Evolutionary conservation across 2,797 vertebrate genomes (phyloP).

Genomic region (Xenopus petersii): DNA sequence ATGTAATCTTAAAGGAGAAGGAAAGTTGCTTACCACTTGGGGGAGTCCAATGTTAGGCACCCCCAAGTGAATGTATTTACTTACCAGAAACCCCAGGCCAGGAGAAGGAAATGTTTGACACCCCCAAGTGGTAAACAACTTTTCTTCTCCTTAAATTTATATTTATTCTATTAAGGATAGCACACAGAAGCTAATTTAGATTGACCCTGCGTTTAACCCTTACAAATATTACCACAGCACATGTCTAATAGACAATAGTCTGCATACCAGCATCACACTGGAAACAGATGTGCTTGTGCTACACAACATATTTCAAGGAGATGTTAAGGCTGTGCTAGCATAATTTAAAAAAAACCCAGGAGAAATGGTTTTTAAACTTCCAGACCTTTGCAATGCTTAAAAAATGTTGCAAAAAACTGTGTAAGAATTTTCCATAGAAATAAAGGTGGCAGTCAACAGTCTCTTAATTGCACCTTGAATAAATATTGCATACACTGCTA

Average conservation of each 20-base stretch:
- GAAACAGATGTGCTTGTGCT: slow-evolving; percentile 73
- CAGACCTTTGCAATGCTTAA: background rate
- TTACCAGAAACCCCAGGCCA: too few relatives aligned
- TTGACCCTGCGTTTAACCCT: slow-evolving; percentile 83
- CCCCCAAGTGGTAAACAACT: too few relatives aligned
- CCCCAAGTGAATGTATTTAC: too few relatives aligned
- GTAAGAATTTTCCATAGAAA: background rate
- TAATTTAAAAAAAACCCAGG: background rate
- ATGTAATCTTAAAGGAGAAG: slow-evolving; percentile 68
- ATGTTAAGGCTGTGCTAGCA: slow-evolving; percentile 7
- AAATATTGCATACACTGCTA: background rate
- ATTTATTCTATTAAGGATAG: slow-evolving; percentile 71
- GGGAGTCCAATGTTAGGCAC: too few relatives aligned
- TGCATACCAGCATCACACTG: slow-evolving; percentile 75
- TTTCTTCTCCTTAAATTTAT: background rate
- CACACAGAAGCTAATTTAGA: slow-evolving; percentile 83
- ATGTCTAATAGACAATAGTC: slow-evolving; percentile 81
- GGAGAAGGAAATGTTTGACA: too few relatives aligned
- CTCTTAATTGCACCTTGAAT: slow-evolving; percentile 15
- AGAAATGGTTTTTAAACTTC: background rate
- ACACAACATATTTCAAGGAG: slow-evolving; percentile 12
- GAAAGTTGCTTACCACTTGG: too few relatives aligned
- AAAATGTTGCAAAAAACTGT: background rate
- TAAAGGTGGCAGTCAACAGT: background rate
- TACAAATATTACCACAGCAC: slow-evolving; percentile 79